Evolutionary conservation across 2,888 invertebrate genomes (phyloP).

Genomic region (Stramonita haemastoma): DNA sequence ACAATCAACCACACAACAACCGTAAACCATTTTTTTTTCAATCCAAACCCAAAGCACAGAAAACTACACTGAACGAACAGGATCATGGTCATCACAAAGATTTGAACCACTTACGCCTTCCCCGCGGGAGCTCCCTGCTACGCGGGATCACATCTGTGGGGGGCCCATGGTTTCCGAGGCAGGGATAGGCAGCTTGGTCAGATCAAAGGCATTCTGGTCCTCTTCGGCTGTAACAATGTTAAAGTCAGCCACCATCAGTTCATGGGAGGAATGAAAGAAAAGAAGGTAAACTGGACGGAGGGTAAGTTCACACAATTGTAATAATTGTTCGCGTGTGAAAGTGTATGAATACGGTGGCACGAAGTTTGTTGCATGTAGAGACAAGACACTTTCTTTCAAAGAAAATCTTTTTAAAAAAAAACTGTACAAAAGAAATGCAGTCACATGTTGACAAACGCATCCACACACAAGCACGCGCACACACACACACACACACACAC

Average conservation of each 20-base stretch:
- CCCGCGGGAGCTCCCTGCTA: slow-evolving; percentile 25
- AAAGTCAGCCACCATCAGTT: too few relatives aligned
- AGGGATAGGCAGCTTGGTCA: slow-evolving; percentile 39
- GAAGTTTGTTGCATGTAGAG: too few relatives aligned
- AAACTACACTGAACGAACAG: not conserved
- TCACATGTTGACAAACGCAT: not conserved
- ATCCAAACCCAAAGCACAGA: too few relatives aligned
- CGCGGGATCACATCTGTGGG: not conserved
- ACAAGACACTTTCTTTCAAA: too few relatives aligned
- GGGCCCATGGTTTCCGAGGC: slow-evolving; percentile 28
- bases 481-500: not conserved
- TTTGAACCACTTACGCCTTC: slow-evolving; percentile 40
- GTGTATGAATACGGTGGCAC: too few relatives aligned
- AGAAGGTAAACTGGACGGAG: too few relatives aligned
- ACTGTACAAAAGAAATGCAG: not conserved
- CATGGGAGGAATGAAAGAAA: too few relatives aligned
- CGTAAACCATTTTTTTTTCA: too few relatives aligned
- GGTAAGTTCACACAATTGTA: too few relatives aligned
- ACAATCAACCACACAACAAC: too few relatives aligned
- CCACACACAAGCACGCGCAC: not conserved
- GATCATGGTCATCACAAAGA: not conserved
- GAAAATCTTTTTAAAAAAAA: too few relatives aligned
- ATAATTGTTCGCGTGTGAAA: too few relatives aligned
- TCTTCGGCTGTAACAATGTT: slow-evolving; percentile 24
- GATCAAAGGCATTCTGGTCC: slow-evolving; percentile 44